These are phyloP conservation scores for Triplophysa yarkandensis DNA, from an alignment of 2,797 vertebrate genomes.

Conservation along the genomic window DNA sequence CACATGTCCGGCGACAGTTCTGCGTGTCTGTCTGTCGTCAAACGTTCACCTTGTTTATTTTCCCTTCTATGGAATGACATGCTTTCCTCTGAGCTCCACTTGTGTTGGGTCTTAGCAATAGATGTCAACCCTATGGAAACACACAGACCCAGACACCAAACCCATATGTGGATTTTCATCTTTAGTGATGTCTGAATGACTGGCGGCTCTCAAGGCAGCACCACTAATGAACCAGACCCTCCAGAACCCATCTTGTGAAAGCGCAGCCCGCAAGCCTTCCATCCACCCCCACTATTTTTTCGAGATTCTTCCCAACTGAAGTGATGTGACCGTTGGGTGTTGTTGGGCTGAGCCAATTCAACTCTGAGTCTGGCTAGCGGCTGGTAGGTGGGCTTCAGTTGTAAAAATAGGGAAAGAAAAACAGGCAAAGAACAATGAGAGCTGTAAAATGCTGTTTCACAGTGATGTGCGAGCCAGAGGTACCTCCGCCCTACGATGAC, in stretches of 20 bases:
- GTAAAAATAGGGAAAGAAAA: slow-evolving; percentile 48
- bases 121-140: background rate
- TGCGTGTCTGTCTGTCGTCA: slow-evolving; percentile 49
- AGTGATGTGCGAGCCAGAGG: slow-evolving; percentile 5
- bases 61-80: slow-evolving; percentile 41
- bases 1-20: slow-evolving; percentile 35
- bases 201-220: slow-evolving; percentile 13
- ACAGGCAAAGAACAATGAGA: slow-evolving; percentile 43
- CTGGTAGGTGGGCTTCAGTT: slow-evolving; percentile 32
- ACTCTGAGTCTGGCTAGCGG: slow-evolving; percentile 13
- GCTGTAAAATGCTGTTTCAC: slow-evolving; percentile 25
- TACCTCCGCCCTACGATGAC: slow-evolving; percentile 13
- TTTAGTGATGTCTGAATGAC: slow-evolving; percentile 21
- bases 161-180: slow-evolving; percentile 31
- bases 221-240: slow-evolving; percentile 40
- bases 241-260: background rate
- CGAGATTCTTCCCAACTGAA: slow-evolving; percentile 8
- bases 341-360: slow-evolving; percentile 1
- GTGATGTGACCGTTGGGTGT: slow-evolving; percentile 33
- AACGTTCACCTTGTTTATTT: slow-evolving; percentile 49
- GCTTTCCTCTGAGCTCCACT: slow-evolving; percentile 13
- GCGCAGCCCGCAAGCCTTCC: slow-evolving; percentile 4
- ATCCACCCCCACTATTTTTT: background rate
- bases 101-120: background rate
- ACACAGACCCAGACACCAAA: slow-evolving; percentile 8